Conservation (phyloP, 2,888 invertebrate species). For the Branchipolynoe longqiensis region DNA sequence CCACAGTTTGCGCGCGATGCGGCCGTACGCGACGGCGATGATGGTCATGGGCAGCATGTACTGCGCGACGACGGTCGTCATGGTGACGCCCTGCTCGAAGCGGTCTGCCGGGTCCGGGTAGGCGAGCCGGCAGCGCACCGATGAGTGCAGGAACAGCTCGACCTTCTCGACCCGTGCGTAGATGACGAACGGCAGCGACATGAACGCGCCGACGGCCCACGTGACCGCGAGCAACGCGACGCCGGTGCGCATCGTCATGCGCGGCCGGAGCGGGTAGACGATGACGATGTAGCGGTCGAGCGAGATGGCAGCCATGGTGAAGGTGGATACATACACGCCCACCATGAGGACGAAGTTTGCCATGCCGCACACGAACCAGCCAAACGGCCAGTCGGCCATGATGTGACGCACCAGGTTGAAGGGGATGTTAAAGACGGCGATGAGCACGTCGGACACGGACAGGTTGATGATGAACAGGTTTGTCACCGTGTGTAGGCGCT, state of each 20-base stretch:
- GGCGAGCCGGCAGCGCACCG: conserved; percentile 77
- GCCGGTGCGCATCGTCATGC: conserved; percentile 80
- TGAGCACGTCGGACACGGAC: conserved; percentile 75
- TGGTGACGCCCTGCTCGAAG: conserved; percentile 79
- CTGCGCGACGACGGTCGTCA: conserved; percentile 81
- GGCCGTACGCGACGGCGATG: conserved; percentile 81
- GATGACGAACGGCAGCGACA: conserved; percentile 82
- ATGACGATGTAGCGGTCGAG: conserved; percentile 82
- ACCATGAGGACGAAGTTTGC: conserved; percentile 82
- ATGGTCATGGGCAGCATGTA: conserved; percentile 82
- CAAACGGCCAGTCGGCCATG: conserved; percentile 82
- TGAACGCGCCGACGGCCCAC: conserved; percentile 78
- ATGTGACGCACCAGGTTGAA: conserved; percentile 82
- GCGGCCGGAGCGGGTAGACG: conserved; percentile 81
- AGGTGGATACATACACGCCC: conserved; percentile 82
- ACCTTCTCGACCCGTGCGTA: conserved; percentile 75
- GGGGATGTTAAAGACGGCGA: conserved; percentile 82
- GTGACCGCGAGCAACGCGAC: conserved; percentile 77
- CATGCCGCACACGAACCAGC: conserved; percentile 81
- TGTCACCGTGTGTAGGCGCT: conserved; percentile 78
- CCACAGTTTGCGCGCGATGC: conserved; percentile 79
- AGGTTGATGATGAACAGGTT: conserved; percentile 79
- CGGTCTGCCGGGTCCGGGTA: conserved; percentile 77
- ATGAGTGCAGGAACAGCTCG: conserved; percentile 64
- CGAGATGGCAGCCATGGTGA: conserved; percentile 82